Base-by-base conservation (phyloP, 2,113 vertebrate genomes). In the Willisornis vidua region DNA sequence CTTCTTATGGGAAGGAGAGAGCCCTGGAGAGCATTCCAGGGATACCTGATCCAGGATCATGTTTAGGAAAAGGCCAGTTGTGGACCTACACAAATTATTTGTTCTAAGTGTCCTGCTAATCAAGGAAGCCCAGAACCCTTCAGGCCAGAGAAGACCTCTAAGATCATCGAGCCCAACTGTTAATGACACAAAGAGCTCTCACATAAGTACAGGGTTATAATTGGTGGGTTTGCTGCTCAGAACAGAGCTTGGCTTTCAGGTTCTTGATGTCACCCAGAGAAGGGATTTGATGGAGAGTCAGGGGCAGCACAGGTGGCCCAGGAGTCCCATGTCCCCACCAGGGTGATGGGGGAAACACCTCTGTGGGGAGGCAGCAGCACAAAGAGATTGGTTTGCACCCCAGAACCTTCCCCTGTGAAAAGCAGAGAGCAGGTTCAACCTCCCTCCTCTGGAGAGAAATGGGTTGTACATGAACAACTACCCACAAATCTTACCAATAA, bases 301-400 rank as follows among this genome's bases (percentile, higher is more conserved):
- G 29, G 18, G 25, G 20, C 52, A 62, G 66, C 3, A 1, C 26
- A 19, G 58, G 29, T 13, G 67, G 51, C 45, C 24, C 35, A 46
- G 51, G 26, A 7, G n/a, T 43, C 29, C 37, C 18, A 2, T 22
- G 29, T n/a, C 46, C 23, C 29, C 12, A 0, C 24, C 28, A 26
- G 33, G 13, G 7, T 20, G 31, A 10, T 0, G 5, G 24, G 16
- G 24, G 1, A 39, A 29, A 23, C 0, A 1, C 12, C 6, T 1
- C 7, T 1, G 2, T 2, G 5, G 17, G 1, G 0, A 35, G 48
- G 1, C 51, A 79, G 1, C 51, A 79, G 46, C 72, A 75, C 11
- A 1, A 2, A 61, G 41, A 7, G 41, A 9, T 2, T 51, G 62
- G 19, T 18, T 52, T 29, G 26, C 22, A 55, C 5, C 66, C 23